Conservation (phyloP, 2,113 vertebrate genomes). For the Daphoenositta chrysoptera region DNA sequence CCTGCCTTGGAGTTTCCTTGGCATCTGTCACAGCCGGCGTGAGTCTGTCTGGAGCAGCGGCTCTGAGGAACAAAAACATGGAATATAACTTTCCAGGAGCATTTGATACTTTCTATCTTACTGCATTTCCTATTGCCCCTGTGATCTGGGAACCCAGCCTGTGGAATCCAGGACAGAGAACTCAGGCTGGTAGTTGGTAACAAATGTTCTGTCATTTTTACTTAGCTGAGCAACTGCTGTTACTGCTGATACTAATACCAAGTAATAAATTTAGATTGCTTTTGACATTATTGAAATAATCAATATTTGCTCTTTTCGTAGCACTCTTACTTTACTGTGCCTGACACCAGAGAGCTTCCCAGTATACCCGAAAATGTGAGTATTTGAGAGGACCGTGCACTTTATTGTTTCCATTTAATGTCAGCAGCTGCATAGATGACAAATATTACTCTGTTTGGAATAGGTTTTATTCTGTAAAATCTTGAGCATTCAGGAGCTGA, state of each 20-base stretch:
- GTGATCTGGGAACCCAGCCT: neutral
- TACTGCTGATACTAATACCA: neutral
- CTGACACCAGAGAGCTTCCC: conserved; percentile 89
- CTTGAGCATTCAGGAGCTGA: neutral
- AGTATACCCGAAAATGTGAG: conserved; percentile 98
- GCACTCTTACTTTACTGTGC: conserved; percentile 96
- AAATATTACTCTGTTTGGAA: neutral
- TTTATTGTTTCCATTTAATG: neutral
- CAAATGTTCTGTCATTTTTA: neutral
- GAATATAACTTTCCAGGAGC: neutral
- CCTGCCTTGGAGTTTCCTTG: neutral
- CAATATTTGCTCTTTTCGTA: conserved; percentile 58
- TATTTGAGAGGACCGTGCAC: neutral
- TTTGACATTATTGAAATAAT: neutral
- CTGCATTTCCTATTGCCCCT: neutral
- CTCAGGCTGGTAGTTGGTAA: neutral
- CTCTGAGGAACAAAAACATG: neutral
- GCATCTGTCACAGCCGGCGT: neutral
- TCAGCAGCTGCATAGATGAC: neutral
- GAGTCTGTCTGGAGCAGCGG: neutral
- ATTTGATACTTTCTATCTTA: neutral
- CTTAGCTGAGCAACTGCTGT: neutral
- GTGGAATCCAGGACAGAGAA: neutral
- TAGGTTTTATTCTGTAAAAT: neutral
- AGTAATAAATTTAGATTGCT: neutral